Conservation (phyloP, 2,888 invertebrate species). For the Amphipoea lucens region DNA sequence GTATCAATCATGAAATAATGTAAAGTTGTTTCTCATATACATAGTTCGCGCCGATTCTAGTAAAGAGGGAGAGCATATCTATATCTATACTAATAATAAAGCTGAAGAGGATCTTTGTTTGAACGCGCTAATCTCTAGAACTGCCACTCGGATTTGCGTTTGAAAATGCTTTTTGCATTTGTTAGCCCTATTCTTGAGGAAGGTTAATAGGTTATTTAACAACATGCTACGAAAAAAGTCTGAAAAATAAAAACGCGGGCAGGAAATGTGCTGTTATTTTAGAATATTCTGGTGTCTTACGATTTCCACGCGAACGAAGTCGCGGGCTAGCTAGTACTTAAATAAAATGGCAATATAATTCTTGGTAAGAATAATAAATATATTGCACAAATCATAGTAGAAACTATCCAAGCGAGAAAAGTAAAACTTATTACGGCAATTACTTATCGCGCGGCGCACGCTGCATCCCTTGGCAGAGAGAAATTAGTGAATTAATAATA, state of each 20-base stretch:
- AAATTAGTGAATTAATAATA: constrained; percentile 49
- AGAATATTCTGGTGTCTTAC: background rate
- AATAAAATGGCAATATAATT: constrained; percentile 9
- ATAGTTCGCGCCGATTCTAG: background rate
- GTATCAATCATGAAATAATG: background rate
- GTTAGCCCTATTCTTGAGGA: background rate
- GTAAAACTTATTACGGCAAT: constrained; percentile 45
- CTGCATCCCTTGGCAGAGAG: constrained; percentile 49
- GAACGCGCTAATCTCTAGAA: background rate
- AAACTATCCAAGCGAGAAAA: constrained; percentile 24
- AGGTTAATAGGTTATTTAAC: too few species aligned
- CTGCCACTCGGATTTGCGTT: background rate
- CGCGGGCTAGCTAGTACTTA: background rate
- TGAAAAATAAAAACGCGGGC: background rate
- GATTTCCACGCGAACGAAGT: background rate
- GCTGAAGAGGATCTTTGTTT: background rate
- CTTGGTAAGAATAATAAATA: constrained; percentile 8
- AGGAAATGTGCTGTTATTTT: background rate
- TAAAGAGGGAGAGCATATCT: background rate
- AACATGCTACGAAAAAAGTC: too few species aligned
- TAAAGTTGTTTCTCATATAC: background rate
- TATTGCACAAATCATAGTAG: constrained; percentile 17
- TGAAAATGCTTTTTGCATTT: background rate
- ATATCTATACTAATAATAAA: background rate
- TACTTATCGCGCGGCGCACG: constrained; percentile 42